Evolutionary conservation across 2,888 invertebrate genomes (phyloP).

Genomic region (Lasioglossum zephyrum): DNA sequence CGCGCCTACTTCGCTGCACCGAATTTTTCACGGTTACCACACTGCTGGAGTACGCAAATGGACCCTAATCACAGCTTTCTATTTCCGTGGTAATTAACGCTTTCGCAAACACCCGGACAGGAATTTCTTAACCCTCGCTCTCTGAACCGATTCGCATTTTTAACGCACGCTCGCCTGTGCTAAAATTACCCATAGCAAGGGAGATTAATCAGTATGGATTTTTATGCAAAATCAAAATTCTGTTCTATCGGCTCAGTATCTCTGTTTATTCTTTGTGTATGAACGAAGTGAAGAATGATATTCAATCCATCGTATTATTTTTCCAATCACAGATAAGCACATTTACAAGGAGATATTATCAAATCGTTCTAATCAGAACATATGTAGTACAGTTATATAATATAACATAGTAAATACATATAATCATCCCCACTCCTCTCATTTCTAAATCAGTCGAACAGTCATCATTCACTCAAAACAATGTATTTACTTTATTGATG

Average conservation of each 20-base stretch:
- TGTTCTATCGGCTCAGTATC: neutral
- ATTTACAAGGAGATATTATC: neutral
- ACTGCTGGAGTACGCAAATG: constrained; percentile 34
- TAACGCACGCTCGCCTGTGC: neutral
- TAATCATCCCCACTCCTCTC: too few relatives aligned
- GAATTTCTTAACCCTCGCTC: neutral
- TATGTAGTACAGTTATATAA: too few relatives aligned
- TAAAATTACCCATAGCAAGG: neutral
- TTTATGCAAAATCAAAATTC: neutral
- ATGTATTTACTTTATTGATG: too few relatives aligned
- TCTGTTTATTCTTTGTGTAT: neutral
- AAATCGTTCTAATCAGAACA: too few relatives aligned
- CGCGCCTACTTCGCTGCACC: constrained; percentile 30
- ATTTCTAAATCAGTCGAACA: too few relatives aligned
- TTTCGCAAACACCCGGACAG: neutral
- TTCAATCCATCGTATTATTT: neutral
- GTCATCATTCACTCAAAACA: too few relatives aligned
- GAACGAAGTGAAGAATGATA: neutral
- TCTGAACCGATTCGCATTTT: neutral
- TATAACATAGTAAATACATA: too few relatives aligned
- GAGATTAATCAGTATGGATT: neutral
- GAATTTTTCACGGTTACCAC: constrained; percentile 53
- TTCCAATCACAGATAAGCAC: neutral
- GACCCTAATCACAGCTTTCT: constrained; percentile 30
- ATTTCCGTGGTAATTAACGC: constrained; percentile 37